These are phyloP conservation scores for mouse (Mus musculus) DNA, from an alignment of 2,113 vertebrate genomes.

Conservation along the genomic window GRCm39 chr16:44434001-44434500, in stretches of 20 bases:
- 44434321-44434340: constrained; percentile 57
- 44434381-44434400: constrained; percentile 70
- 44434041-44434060: constrained; percentile 15
- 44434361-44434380: constrained; percentile 74
- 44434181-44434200: constrained; percentile 7
- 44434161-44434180: not conserved
- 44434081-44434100: constrained; percentile 37
- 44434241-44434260: constrained; percentile 39
- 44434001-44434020: constrained; percentile 13
- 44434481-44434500: constrained; percentile 13
- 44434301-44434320: constrained; percentile 47
- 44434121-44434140: constrained; percentile 23
- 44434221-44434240: not conserved
- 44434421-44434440: constrained; percentile 74
- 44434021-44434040: constrained; percentile 1
- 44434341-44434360: constrained; percentile 70
- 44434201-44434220: not conserved
- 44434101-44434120: not conserved
- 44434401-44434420: constrained; percentile 75
- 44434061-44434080: constrained; percentile 35
- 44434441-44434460: constrained; percentile 72
- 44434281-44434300: constrained; percentile 60
- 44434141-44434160: not conserved
- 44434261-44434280: constrained; percentile 57
- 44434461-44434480: constrained; percentile 56